Percentiles rank a stretch among this genome's conserved stretches.
Conservation (phyloP, 1,140 invertebrate genomes). For the Megathymus violae region DNA sequence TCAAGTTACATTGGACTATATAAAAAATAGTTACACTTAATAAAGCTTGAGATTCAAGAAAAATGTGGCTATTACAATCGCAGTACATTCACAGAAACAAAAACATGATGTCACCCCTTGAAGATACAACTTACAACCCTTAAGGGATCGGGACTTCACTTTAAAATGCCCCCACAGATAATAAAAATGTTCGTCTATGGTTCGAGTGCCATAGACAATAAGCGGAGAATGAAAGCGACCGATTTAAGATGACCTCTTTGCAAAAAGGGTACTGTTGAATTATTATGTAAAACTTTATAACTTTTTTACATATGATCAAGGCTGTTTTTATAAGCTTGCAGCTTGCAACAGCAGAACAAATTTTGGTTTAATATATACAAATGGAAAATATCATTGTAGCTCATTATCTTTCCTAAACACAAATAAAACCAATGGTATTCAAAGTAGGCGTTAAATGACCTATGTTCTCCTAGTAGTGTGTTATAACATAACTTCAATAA, state of each 20-base stretch:
- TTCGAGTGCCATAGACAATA: constrained; percentile 70
- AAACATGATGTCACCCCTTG: constrained; percentile 50
- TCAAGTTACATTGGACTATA: too few species aligned
- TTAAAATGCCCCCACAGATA: constrained; percentile 76
- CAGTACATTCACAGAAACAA: constrained; percentile 30
- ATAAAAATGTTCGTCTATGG: constrained; percentile 76
- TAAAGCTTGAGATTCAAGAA: constrained; percentile 18
- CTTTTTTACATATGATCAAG: too few species aligned
- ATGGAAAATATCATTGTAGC: too few species aligned
- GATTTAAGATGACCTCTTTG: constrained; percentile 36
- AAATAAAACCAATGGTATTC: too few species aligned
- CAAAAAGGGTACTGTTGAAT: background rate
- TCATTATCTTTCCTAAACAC: too few species aligned
- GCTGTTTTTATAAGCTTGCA: too few species aligned
- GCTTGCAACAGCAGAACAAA: background rate
- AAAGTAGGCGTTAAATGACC: too few species aligned
- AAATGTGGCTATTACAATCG: constrained; percentile 27
- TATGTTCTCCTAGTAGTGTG: too few species aligned
- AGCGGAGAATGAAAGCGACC: constrained; percentile 59
- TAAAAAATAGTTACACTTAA: background rate
- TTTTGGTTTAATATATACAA: too few species aligned
- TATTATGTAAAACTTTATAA: constrained; percentile 7
- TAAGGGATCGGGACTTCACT: constrained; percentile 60
- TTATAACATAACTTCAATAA: too few species aligned
- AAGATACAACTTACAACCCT: constrained; percentile 57